These are phyloP conservation scores for Microcebus tavaratra DNA, from an alignment of 2,113 vertebrate genomes.

Conservation along the genomic window DNA sequence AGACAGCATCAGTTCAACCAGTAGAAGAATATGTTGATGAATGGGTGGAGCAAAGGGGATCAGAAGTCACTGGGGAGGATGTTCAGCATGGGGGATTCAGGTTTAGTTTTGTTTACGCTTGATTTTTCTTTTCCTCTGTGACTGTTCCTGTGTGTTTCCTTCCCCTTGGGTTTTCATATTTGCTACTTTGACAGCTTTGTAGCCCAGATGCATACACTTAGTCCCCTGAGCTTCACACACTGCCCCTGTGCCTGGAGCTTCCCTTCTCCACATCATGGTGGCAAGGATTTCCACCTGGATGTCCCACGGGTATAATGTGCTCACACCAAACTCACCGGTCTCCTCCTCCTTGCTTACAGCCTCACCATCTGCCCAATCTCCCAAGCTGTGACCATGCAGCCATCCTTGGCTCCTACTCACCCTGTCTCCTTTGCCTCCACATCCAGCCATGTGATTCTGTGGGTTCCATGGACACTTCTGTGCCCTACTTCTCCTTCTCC, in stretches of 20 bases:
- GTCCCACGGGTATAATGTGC: not conserved
- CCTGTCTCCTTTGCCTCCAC: fast-evolving
- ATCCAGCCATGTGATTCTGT: not conserved
- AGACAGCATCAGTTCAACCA: not conserved
- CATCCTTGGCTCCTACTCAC: not conserved
- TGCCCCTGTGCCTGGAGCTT: not conserved
- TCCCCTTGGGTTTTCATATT: not conserved
- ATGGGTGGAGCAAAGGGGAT: not conserved
- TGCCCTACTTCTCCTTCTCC: not conserved
- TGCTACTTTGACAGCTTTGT: not conserved
- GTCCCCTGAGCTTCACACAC: not conserved
- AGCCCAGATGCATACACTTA: slow-evolving; percentile 49
- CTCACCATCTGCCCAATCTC: too few species aligned
- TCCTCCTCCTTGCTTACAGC: not conserved
- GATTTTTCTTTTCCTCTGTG: not conserved
- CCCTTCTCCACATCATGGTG: fast-evolving
- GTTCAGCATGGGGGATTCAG: not conserved
- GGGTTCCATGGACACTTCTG: not conserved
- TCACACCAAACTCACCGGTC: not conserved
- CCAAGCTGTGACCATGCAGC: too few species aligned
- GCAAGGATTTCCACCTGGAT: not conserved
- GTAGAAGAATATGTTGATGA: not conserved
- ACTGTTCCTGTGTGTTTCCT: not conserved
- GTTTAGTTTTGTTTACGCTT: not conserved
- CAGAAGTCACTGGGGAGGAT: not conserved